These are phyloP conservation scores for Labeo rohita DNA, from an alignment of 2,113 vertebrate species.

Conservation along the genomic window DNA sequence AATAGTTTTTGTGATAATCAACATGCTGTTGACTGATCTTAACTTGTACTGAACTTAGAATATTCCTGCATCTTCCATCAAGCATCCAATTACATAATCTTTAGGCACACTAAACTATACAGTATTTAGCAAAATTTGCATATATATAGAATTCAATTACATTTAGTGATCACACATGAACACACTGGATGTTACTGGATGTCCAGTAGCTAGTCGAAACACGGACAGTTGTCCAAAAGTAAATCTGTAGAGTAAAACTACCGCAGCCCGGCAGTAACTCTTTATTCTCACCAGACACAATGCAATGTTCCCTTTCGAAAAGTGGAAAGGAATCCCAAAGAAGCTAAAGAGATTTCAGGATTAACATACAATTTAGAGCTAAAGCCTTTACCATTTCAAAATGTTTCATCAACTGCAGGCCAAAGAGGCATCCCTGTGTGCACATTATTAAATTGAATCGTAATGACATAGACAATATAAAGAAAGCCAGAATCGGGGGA, in stretches of 20 bases:
- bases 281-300: constrained; percentile 30
- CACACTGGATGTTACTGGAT: constrained; percentile 45
- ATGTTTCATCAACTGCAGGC: constrained; percentile 65
- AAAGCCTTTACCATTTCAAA: constrained; percentile 68
- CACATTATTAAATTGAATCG: constrained; percentile 67
- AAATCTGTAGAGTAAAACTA: constrained; percentile 56
- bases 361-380: constrained; percentile 75
- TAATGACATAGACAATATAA: constrained; percentile 57
- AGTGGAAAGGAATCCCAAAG: constrained; percentile 62
- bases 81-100: neutral
- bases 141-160: constrained; percentile 57
- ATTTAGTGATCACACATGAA: constrained; percentile 58
- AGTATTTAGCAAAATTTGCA: neutral
- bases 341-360: constrained; percentile 68
- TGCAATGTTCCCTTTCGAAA: constrained; percentile 70
- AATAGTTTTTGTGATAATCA: too few relatives aligned
- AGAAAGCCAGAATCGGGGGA: neutral
- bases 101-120: neutral
- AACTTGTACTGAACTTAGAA: neutral
- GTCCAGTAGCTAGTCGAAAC: constrained; percentile 46
- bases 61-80: neutral
- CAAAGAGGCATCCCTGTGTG: constrained; percentile 60
- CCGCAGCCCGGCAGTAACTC: constrained; percentile 30
- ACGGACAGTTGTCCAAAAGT: constrained; percentile 56
- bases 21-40: neutral